A percentile compares a stretch with the other conserved stretches of the same genome.
phyloP scores from a whole-genome alignment of 2,113 vertebrate species.

The Sisor rabdophorus region DNA sequence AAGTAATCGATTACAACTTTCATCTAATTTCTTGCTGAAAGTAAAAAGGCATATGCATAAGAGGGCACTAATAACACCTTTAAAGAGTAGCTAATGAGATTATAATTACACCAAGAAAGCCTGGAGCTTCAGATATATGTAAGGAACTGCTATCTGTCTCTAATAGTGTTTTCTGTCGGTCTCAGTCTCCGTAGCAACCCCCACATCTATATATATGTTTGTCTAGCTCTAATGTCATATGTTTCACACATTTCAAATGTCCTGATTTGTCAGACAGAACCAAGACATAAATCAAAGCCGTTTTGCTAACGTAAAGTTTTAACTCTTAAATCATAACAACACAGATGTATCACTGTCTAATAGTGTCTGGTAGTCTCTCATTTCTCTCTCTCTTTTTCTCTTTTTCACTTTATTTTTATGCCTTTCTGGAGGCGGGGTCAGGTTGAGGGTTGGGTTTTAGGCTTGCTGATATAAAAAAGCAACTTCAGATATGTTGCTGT shows the following conservation, averaged over 20 bases:
- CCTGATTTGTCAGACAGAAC: too few relatives aligned
- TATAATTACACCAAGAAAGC: too few relatives aligned
- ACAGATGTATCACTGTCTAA: not conserved
- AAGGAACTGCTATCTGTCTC: too few relatives aligned
- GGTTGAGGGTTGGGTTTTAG: constrained; percentile 53
- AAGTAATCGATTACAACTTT: not conserved
- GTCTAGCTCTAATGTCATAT: too few relatives aligned
- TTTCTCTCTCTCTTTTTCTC: not conserved
- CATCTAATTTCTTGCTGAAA: not conserved
- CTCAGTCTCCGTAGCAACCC: too few relatives aligned
- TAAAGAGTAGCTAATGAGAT: not conserved
- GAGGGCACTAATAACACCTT: not conserved
- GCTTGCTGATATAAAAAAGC: constrained; percentile 56
- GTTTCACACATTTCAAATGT: too few relatives aligned
- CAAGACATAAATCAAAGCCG: too few relatives aligned
- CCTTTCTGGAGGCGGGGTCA: constrained; percentile 55
- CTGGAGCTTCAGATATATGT: not conserved
- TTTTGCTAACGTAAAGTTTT: too few relatives aligned
- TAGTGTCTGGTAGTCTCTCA: not conserved
- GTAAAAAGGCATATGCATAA: not conserved
- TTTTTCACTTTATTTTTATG: constrained; percentile 22
- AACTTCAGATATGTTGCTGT: constrained; percentile 49
- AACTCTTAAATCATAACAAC: too few relatives aligned
- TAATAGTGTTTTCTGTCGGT: too few relatives aligned
- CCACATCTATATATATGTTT: too few relatives aligned